Percentiles rank a stretch among this genome's conserved stretches.
phyloP scores from a whole-genome alignment of 2,888 invertebrate species.

The Folsomia manolachei region DNA sequence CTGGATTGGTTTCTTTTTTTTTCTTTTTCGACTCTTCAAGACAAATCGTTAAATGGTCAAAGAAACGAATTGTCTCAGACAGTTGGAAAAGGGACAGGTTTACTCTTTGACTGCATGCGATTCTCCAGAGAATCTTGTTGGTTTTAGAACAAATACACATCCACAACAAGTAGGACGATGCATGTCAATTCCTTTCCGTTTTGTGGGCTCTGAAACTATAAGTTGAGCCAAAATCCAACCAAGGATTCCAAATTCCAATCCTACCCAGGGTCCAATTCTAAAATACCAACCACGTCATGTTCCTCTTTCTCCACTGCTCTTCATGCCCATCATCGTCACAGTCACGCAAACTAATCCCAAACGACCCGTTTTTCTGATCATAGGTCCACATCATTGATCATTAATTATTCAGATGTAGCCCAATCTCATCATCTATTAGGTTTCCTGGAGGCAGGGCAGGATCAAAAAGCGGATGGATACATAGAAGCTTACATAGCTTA shows the following conservation, averaged over 20 bases:
- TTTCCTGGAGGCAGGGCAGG: background rate
- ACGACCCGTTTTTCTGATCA: conserved; percentile 49
- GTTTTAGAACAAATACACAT: background rate
- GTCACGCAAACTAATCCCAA: conserved; percentile 51
- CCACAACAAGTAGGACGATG: conserved; percentile 11
- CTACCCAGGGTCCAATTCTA: background rate
- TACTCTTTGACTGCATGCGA: conserved; percentile 20
- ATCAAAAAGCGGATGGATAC: background rate
- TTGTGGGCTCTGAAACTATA: too few species aligned
- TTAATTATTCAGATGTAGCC: conserved; percentile 48
- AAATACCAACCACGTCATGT: conserved; percentile 11
- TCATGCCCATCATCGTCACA: conserved; percentile 29
- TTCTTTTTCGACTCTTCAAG: background rate
- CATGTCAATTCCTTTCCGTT: conserved; percentile 16
- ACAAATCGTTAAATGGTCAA: conserved; percentile 7
- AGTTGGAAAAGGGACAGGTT: conserved; percentile 1
- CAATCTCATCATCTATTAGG: conserved; percentile 44
- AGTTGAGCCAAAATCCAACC: conserved; percentile 13
- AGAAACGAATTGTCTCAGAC: background rate
- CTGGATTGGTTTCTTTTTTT: background rate
- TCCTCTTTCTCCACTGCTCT: background rate
- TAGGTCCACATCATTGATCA: conserved; percentile 46
- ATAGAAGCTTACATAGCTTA: too few species aligned
- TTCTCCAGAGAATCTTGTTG: conserved; percentile 19
- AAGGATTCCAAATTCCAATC: conserved; percentile 17